Evolutionary conservation across 23 tunicate genomes (phyloP).

Genomic region (Phallusia fumigata): DNA sequence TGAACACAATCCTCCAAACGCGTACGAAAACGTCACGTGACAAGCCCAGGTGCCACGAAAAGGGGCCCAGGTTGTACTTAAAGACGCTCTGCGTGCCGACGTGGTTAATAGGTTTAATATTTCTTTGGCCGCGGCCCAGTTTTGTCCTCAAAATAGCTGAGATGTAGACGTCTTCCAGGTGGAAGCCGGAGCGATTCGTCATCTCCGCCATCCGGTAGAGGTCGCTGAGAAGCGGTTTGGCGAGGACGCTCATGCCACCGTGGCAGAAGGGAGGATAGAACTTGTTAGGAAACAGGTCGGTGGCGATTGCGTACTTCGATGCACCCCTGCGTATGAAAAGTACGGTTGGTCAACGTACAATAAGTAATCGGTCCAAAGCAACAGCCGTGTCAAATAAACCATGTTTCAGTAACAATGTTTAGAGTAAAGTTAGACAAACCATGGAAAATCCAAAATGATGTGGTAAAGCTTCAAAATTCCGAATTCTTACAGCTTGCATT

Average conservation of each 20-base stretch:
- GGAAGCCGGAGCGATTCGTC: conserved; percentile 55
- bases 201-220: conserved; percentile 63
- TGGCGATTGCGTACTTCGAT: conserved; percentile 44
- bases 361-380: too few relatives aligned
- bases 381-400: too few relatives aligned
- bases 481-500: too few relatives aligned
- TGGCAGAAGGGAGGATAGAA: conserved; percentile 69
- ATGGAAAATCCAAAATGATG: too few relatives aligned
- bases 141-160: conserved; percentile 50
- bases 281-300: conserved; percentile 23
- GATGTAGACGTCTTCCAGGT: conserved; percentile 69
- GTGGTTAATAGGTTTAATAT: neutral
- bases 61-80: neutral
- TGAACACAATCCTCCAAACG: neutral
- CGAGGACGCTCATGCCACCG: conserved; percentile 63
- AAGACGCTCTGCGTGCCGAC: neutral
- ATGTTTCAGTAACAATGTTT: too few relatives aligned
- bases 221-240: conserved; percentile 29
- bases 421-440: too few relatives aligned
- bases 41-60: conserved; percentile 2
- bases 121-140: conserved; percentile 4
- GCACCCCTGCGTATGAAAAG: neutral
- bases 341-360: too few relatives aligned
- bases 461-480: too few relatives aligned
- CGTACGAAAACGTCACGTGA: conserved; percentile 2